Evolutionary conservation across 2,888 invertebrate species (phyloP), one percentile per base, ranked within the genome.

Genomic region (Himalopsyche tibetana): DNA sequence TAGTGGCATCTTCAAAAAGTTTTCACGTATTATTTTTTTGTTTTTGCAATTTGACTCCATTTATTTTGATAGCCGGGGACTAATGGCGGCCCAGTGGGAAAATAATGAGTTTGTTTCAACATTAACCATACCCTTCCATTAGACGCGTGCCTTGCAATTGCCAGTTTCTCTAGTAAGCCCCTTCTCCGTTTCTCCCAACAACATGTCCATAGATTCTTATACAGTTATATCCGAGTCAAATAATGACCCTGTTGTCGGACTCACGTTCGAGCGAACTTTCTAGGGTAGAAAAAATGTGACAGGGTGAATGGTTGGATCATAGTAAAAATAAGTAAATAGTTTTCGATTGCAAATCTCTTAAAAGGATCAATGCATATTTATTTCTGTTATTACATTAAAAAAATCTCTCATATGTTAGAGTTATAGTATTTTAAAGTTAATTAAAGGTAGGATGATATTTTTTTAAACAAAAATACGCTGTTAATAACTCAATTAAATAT

Each of bases 91-190:
- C 74, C 74, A 74, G 74, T 74, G 74, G 51, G 36, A 74, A 74
- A 74, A 38, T 74, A 74, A 74, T 74, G 74, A 74, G 74, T 28
- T 36, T 74, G 19, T 74, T 74, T 74, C 74, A 74, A 74, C 74
- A 74, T 74, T 74, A 74, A 74, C 74, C 74, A 74, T 74, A 15
- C 74, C 74, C 74, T 74, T 74, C 74, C 74, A 74, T 74, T 74
- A 74, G 74, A 74, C 74, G 38, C 38, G 74, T 74, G 74, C 28
- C 19, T 28, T 69, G 69, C 69, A 69, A 69, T 28, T 69, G 69
- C 74, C 15, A 12, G 38, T 36, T 74, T 74, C 74, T 74, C 36
- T 15, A 74, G 8, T 38, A 74, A 9, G 74, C 38, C 36, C 36
- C 74, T 36, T 9, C 74, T 36, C 38, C 28, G 36, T 12, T 74